Base-by-base conservation (phyloP, 1,140 invertebrate genomes). In the Pseudomyrmex dendroicus region DNA sequence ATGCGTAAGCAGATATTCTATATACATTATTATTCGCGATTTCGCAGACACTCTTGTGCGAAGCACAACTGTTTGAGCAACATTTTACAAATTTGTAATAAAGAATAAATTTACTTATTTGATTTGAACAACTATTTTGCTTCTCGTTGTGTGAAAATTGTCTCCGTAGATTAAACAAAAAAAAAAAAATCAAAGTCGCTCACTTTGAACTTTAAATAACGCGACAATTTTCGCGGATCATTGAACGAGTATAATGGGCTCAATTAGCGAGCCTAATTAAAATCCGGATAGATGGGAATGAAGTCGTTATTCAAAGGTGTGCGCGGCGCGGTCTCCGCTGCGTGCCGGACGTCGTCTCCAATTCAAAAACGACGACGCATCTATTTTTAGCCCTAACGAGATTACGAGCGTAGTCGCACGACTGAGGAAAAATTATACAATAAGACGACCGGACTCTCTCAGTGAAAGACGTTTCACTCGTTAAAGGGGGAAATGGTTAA, bases 311-410 rank as follows among this genome's bases (percentile, higher is more conserved):
- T 54, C 54, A 80, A 59, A 80, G 76, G 76, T 70, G 54, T 59
- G 54, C 54, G 48, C 56, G 48, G 54, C 2, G 54, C 2, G 35
- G 35, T 35, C 35, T 35, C 35, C 35, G 35, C 46, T 48, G 66
- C 44, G 17, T 59, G 48, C 15, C 48, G 54, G 63, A 73, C 64
- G 70, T 68, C 64, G 70, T 68, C 67, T 82, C 35, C 68, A 10
- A 85, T 84, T 72, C 61, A 54, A 48, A 63, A 73, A 7, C 59
- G 13, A n/a, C n/a, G 22, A 73, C 15, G n/a, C 1, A 44, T 74
- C 63, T 84, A 82, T 87, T 87, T 73, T 82, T 82, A 82, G 54
- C 57, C 22, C n/a, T 57, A 67, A 82, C 22, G 67, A 76, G 66
- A 66, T 48, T 44, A 57, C 35, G 35, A 35, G 15, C 54, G n/a